Evolutionary conservation across 2,888 invertebrate genomes (phyloP).

Genomic region (Drosophila diplacantha): DNA sequence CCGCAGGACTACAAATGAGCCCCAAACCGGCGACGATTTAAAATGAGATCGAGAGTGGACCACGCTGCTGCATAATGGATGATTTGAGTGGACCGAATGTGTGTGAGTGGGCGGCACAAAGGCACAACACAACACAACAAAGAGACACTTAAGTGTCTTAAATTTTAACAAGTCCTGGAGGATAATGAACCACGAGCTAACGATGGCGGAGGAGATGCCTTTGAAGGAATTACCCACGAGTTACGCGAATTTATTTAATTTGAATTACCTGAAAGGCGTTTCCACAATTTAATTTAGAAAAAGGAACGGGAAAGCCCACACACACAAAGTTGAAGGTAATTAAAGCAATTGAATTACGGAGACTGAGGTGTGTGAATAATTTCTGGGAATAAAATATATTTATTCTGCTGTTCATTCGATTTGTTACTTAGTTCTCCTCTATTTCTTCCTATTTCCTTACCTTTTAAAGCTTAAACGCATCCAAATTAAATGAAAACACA

Average conservation of each 20-base stretch:
- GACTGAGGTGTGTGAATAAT: background rate
- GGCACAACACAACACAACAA: constrained; percentile 12
- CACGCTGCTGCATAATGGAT: constrained; percentile 25
- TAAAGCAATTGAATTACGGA: background rate
- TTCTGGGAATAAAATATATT: background rate
- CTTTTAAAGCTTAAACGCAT: background rate
- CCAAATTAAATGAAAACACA: background rate
- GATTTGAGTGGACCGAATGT: constrained; percentile 13
- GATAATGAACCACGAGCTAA: constrained; percentile 18
- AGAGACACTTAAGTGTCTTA: constrained; percentile 10
- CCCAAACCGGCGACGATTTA: constrained; percentile 13
- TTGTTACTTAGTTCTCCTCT: background rate
- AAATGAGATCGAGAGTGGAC: constrained; percentile 32
- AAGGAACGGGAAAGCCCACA: too few relatives aligned
- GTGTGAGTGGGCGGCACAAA: constrained; percentile 3
- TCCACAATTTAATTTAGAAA: background rate
- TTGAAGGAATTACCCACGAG: constrained; percentile 6
- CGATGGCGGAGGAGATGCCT: background rate
- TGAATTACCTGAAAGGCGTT: background rate
- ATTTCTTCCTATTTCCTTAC: too few relatives aligned
- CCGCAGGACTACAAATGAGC: constrained; percentile 37
- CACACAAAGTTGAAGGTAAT: background rate
- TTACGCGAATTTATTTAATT: constrained; percentile 5
- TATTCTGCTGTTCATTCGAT: background rate
- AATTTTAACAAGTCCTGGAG: constrained; percentile 7